Percentiles rank a stretch among this genome's conserved stretches.
phyloP scores from a whole-genome alignment of 1,140 invertebrate genomes.

The Monochamus saltuarius region DNA sequence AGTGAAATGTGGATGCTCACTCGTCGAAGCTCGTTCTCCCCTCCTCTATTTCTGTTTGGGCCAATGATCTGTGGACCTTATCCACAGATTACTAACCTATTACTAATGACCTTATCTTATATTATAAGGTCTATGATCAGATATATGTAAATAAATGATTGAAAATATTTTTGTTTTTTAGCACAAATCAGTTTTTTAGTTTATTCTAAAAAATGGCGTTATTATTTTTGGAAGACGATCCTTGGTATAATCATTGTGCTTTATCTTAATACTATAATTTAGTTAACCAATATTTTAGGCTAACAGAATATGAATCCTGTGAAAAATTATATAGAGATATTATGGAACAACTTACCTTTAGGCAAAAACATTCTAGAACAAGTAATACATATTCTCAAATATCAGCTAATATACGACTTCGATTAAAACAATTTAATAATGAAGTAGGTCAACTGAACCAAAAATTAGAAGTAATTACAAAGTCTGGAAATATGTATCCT shows the following conservation, averaged over 20 bases:
- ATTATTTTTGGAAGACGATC: conserved; percentile 46
- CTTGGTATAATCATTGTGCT: conserved; percentile 39
- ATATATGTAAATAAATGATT: too few relatives aligned
- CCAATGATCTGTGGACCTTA: too few relatives aligned
- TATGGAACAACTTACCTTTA: conserved; percentile 60
- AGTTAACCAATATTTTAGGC: conserved; percentile 52
- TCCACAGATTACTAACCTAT: too few relatives aligned
- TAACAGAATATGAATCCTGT: conserved; percentile 66
- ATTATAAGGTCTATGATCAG: too few relatives aligned
- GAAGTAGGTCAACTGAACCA: conserved; percentile 62
- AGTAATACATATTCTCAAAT: conserved; percentile 59
- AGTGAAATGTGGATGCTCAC: too few relatives aligned
- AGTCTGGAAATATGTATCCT: conserved; percentile 58
- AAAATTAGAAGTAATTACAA: conserved; percentile 57
- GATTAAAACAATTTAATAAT: conserved; percentile 62
- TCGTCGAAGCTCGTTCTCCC: too few relatives aligned
- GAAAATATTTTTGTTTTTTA: too few relatives aligned
- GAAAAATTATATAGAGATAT: conserved; percentile 65
- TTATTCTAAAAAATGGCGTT: conserved; percentile 38
- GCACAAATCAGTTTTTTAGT: too few relatives aligned
- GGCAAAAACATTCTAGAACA: conserved; percentile 56
- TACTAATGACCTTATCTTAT: too few relatives aligned
- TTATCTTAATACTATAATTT: conserved; percentile 11
- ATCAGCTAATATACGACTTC: conserved; percentile 61
- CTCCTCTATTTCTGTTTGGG: too few relatives aligned